phyloP scores from a whole-genome alignment of 2,888 invertebrate species.

The Apeira syringaria region DNA sequence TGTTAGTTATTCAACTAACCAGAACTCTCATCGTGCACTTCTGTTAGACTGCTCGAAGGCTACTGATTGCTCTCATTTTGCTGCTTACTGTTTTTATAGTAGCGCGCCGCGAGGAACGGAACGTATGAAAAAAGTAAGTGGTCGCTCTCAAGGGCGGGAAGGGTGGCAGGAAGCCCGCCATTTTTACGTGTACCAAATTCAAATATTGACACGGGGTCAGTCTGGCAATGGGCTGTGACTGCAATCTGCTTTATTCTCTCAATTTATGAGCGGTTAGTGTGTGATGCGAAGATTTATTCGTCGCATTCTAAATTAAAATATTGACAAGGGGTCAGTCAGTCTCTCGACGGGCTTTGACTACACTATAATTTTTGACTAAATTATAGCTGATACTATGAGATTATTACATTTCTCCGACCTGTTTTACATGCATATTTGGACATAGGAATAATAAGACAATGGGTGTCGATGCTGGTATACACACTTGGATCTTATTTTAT shows the following conservation, averaged over 20 bases:
- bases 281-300: too few species aligned
- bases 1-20: slow-evolving; percentile 57
- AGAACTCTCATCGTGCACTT: slow-evolving; percentile 82
- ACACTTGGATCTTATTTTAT: too few species aligned
- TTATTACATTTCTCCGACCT: too few species aligned
- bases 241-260: slow-evolving; percentile 12
- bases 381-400: too few species aligned
- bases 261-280: slow-evolving; percentile 6
- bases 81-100: slow-evolving; percentile 70
- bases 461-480: too few species aligned
- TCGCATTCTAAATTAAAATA: too few species aligned
- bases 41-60: slow-evolving; percentile 81
- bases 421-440: too few species aligned
- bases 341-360: too few species aligned
- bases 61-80: slow-evolving; percentile 78
- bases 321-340: too few species aligned
- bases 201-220: slow-evolving; percentile 25
- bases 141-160: slow-evolving; percentile 75
- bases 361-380: too few species aligned
- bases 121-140: slow-evolving; percentile 78
- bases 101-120: slow-evolving; percentile 61
- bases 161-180: slow-evolving; percentile 74
- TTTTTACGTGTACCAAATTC: slow-evolving; percentile 42
- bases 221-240: slow-evolving; percentile 9
- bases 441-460: too few species aligned